Base-by-base conservation (phyloP, 2,113 vertebrate species). In the Amphiprion ocellaris region DNA sequence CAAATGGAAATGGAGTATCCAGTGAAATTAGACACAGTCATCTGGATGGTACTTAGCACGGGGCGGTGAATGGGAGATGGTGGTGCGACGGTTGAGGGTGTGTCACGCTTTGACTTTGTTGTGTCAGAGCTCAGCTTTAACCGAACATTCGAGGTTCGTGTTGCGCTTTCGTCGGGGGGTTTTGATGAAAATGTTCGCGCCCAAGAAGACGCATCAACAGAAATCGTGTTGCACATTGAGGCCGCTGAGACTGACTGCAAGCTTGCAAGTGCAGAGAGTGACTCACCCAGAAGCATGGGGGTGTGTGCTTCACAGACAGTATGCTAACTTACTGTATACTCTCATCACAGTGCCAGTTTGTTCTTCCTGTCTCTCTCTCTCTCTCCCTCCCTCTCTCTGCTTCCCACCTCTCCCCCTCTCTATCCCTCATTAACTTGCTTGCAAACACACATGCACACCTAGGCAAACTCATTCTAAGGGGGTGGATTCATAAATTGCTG, bases 1-100 rank as follows among this genome's bases (percentile, higher is more conserved):
- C 88, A 91, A 81, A 90, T 88, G 89, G 89, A 93, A 91, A 92
- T 89, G 77, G 68, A 81, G 86, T 80, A 84, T 87, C 84, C 84
- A 84, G 85, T 63, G 49, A 62, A 89, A 86, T 89, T 85, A 82
- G 89, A 90, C 87, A 84, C 81, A 80, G 86, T 77, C 71, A 76
- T 84, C 73, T 83, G 84, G 80, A 88, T 72, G 56, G 81, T 87
- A 54, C 77, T 76, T 65, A 78, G 73, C 55, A 14, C 10, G 11
- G 58, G 69, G 62, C 26, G 26, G 55, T 77, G 78, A 79, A 80
- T 84, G 84, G 72, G 74, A 64, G 80, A 59, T 21, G 68, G 50
- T 49, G 75, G 82, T 6, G 21, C 39, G 47, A 21, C 79, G 26
- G 79, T 68, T 68, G 67, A 81, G 49, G 81, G 83, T 81, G 86